Conservation (phyloP, 2,797 vertebrate species). For the Nasua narica region DNA sequence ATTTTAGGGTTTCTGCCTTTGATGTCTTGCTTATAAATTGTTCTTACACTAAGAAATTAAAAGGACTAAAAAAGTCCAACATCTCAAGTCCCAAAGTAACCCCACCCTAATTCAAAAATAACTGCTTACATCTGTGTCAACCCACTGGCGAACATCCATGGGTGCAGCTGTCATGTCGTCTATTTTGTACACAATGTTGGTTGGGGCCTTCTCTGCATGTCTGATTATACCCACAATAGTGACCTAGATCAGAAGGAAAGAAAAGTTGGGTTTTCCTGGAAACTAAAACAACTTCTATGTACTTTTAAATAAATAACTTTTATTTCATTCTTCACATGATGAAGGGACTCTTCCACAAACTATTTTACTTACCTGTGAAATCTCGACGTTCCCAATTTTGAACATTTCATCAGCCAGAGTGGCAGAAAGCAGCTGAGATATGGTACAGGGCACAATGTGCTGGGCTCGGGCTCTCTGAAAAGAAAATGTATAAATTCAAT, state of each 20-base stretch:
- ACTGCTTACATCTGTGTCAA: constrained; percentile 92
- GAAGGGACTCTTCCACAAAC: neutral
- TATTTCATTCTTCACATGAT: neutral
- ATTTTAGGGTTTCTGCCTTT: neutral
- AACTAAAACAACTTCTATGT: neutral
- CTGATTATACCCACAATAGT: constrained; percentile 93
- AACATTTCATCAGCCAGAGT: constrained; percentile 91
- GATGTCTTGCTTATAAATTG: neutral
- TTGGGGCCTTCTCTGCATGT: constrained; percentile 95
- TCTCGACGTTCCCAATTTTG: constrained; percentile 91
- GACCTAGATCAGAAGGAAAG: constrained; percentile 82
- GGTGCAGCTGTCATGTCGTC: constrained; percentile 96
- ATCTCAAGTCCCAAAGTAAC: neutral
- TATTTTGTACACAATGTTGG: constrained; percentile 97
- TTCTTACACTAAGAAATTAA: neutral
- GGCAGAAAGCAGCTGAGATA: constrained; percentile 95
- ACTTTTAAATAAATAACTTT: neutral
- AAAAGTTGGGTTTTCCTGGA: neutral
- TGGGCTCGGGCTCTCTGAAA: constrained; percentile 90
- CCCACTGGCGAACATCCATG: constrained; percentile 97
- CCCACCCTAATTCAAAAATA: neutral
- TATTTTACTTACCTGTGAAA: constrained; percentile 89
- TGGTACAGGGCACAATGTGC: constrained; percentile 95
- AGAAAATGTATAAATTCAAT: neutral
- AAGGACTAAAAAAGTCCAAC: neutral